These are phyloP conservation scores for Bathynomus jamesi DNA, from an alignment of 1,140 invertebrate species.

Conservation along the genomic window DNA sequence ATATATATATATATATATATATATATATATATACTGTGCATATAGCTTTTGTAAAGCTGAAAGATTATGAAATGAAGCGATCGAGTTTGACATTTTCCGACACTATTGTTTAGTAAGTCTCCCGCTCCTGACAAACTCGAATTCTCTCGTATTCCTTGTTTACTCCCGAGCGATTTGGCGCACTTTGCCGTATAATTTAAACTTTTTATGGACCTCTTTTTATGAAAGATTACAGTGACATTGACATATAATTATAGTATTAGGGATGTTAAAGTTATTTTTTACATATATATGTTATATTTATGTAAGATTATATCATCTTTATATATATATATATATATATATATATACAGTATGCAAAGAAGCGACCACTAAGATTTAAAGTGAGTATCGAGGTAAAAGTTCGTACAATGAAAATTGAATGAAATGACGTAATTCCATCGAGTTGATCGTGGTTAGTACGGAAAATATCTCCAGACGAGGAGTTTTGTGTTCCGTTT, in stretches of 20 bases:
- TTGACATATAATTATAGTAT: neutral
- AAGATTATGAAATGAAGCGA: neutral
- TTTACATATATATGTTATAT: neutral
- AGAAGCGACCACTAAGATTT: too few relatives aligned
- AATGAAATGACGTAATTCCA: too few relatives aligned
- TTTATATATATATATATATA: constrained; percentile 1
- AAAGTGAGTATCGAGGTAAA: too few relatives aligned
- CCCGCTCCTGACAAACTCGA: neutral
- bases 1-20: too few relatives aligned
- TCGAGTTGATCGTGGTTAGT: too few relatives aligned
- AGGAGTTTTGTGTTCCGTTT: too few relatives aligned
- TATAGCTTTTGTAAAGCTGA: neutral
- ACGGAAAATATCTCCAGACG: too few relatives aligned
- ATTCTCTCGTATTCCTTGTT: too few relatives aligned
- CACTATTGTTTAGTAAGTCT: neutral
- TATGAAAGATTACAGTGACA: neutral
- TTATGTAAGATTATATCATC: neutral
- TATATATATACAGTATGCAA: neutral
- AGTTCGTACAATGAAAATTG: too few relatives aligned
- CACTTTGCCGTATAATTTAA: neutral
- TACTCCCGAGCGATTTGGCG: neutral
- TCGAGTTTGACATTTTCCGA: neutral
- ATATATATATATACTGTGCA: neutral
- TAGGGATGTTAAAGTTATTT: neutral
- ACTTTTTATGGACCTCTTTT: neutral